phyloP scores from a whole-genome alignment of 92 coral and sea anemone genomes.

The Heteractis magnifica region DNA sequence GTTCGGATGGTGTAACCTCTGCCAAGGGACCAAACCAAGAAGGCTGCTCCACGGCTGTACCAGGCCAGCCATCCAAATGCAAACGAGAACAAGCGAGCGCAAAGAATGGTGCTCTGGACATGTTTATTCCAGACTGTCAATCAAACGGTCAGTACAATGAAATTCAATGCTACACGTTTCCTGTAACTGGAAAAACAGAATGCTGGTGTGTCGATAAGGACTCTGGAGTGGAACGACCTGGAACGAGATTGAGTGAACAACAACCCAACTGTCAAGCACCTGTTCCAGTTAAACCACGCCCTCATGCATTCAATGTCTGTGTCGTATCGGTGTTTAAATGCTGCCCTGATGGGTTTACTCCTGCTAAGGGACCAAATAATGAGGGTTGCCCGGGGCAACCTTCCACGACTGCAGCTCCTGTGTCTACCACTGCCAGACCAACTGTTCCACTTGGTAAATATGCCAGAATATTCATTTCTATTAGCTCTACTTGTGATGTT shows the following conservation, averaged over 20 bases:
- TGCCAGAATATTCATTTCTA: background rate
- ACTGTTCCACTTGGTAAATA: conserved; percentile 25
- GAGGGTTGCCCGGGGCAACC: conserved; percentile 63
- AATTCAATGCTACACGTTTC: conserved; percentile 76
- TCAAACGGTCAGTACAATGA: conserved; percentile 64
- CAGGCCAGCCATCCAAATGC: conserved; percentile 45
- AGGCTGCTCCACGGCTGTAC: conserved; percentile 60
- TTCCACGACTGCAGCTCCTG: conserved; percentile 26
- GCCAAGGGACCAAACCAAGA: conserved; percentile 88
- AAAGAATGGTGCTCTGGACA: conserved; percentile 52
- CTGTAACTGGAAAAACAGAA: conserved; percentile 54
- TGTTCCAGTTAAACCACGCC: conserved; percentile 36
- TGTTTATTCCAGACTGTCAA: conserved; percentile 77
- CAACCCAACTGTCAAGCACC: conserved; percentile 67
- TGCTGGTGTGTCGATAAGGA: conserved; percentile 92
- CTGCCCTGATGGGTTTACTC: conserved; percentile 82
- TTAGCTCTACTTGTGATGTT: background rate
- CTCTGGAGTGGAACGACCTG: conserved; percentile 70
- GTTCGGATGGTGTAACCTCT: conserved; percentile 64
- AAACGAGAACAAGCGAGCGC: conserved; percentile 49
- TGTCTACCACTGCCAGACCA: conserved; percentile 30
- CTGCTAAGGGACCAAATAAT: conserved; percentile 77
- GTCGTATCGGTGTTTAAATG: conserved; percentile 69
- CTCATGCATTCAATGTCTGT: conserved; percentile 59
- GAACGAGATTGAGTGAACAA: conserved; percentile 54